Conservation (phyloP, 2,113 vertebrate genomes). For the Recurvirostra avosetta region DNA sequence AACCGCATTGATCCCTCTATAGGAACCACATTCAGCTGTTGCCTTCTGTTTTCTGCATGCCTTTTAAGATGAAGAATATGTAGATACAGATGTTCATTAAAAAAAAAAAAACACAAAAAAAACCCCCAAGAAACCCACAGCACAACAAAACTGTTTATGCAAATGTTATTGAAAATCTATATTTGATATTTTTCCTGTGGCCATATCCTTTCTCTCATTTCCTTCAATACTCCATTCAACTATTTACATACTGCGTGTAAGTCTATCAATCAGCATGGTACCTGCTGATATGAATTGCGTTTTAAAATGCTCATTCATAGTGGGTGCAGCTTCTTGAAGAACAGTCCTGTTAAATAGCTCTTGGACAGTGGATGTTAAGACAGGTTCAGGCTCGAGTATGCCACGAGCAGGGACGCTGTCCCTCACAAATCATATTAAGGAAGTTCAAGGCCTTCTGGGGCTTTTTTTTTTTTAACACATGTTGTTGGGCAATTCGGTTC, state of each 20-base stretch:
- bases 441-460: not conserved
- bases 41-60: not conserved
- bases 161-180: not conserved
- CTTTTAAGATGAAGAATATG: not conserved
- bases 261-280: not conserved
- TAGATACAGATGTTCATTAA: not conserved
- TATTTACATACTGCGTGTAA: not conserved
- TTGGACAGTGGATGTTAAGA: not conserved
- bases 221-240: not conserved
- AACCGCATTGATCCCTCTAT: not conserved
- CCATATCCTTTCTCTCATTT: not conserved
- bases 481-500: not conserved
- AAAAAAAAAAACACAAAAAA: not conserved
- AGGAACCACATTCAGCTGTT: not conserved
- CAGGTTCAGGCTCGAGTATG: not conserved
- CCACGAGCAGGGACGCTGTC: not conserved
- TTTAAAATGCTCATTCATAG: not conserved
- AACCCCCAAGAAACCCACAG: not conserved
- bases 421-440: not conserved
- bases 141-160: not conserved
- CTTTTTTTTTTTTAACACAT: not conserved
- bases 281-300: not conserved
- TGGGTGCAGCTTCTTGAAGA: not conserved
- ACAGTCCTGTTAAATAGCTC: not conserved
- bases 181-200: not conserved